These are phyloP conservation scores for Melanotaenia pygmaea DNA, from an alignment of 2,797 vertebrate species.

Conservation along the genomic window DNA sequence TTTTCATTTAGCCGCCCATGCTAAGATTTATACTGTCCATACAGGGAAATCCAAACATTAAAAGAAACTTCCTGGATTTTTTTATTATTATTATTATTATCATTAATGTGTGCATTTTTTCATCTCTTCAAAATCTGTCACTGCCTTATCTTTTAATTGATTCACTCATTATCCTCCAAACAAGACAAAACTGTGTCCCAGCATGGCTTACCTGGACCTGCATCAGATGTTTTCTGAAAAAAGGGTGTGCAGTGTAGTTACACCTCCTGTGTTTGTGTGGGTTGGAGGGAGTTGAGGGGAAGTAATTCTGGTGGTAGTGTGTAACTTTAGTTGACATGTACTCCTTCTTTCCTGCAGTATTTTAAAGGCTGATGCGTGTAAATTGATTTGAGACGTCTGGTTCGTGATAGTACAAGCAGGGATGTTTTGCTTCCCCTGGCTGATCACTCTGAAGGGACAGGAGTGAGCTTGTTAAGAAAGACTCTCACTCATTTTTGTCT, in stretches of 20 bases:
- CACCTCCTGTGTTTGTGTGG: conserved; percentile 22
- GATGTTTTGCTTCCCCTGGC: conserved; percentile 3
- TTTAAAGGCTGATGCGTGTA: conserved; percentile 39
- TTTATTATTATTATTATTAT: not conserved
- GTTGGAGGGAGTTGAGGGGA: conserved; percentile 30
- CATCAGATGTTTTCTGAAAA: conserved; percentile 15
- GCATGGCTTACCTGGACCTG: conserved; percentile 14
- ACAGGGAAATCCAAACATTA: conserved; percentile 57
- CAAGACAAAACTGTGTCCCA: conserved; percentile 19
- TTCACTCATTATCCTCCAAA: conserved; percentile 28
- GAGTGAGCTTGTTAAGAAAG: conserved; percentile 19
- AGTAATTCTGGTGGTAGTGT: conserved; percentile 29
- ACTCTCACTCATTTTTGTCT: conserved; percentile 29
- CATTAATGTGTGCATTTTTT: not conserved
- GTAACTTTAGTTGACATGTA: conserved; percentile 23
- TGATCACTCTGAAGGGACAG: conserved; percentile 13
- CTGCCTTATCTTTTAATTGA: conserved; percentile 64
- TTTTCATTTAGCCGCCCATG: conserved; percentile 53
- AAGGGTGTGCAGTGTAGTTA: not conserved
- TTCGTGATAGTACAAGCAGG: conserved; percentile 14
- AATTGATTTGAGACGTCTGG: conserved; percentile 27
- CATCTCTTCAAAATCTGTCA: conserved; percentile 32
- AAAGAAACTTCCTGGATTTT: conserved; percentile 15
- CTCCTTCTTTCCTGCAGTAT: conserved; percentile 51
- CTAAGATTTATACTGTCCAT: conserved; percentile 61